These are phyloP conservation scores for Pantherophis guttatus DNA, from an alignment of 2,113 vertebrate species.

Conservation along the genomic window DNA sequence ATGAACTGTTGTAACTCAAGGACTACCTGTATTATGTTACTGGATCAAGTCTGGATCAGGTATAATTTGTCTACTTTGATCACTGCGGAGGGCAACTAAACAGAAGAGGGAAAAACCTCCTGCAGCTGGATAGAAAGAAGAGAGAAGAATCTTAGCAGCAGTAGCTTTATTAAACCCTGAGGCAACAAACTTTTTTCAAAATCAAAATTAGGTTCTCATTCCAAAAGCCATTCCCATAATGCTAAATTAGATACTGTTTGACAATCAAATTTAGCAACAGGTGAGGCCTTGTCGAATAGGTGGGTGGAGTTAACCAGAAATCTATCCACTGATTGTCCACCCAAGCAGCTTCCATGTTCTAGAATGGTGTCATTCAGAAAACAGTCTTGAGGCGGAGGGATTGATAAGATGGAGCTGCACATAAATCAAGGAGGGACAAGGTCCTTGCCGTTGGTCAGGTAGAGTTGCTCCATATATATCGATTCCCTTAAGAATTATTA, in stretches of 20 bases:
- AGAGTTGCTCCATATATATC: background rate
- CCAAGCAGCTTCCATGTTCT: background rate
- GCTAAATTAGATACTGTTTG: background rate
- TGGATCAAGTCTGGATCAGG: background rate
- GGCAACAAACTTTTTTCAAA: background rate
- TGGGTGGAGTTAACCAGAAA: background rate
- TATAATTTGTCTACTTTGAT: background rate
- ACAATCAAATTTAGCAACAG: background rate
- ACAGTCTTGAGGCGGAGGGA: background rate
- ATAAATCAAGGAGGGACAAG: background rate
- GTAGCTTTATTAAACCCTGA: background rate
- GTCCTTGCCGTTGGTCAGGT: background rate
- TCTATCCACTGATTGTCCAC: background rate
- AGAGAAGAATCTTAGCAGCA: background rate
- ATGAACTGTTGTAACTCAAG: too few species aligned
- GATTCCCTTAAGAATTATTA: background rate
- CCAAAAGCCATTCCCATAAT: background rate
- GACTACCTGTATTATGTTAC: background rate
- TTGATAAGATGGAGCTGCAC: background rate
- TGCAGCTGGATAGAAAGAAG: background rate
- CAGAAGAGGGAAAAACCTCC: background rate
- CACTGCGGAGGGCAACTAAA: background rate
- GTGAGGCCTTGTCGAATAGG: too few species aligned
- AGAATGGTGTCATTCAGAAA: background rate
- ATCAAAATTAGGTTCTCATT: background rate